phyloP scores from a whole-genome alignment of 2,888 invertebrate genomes.

The Cantharis rustica region DNA sequence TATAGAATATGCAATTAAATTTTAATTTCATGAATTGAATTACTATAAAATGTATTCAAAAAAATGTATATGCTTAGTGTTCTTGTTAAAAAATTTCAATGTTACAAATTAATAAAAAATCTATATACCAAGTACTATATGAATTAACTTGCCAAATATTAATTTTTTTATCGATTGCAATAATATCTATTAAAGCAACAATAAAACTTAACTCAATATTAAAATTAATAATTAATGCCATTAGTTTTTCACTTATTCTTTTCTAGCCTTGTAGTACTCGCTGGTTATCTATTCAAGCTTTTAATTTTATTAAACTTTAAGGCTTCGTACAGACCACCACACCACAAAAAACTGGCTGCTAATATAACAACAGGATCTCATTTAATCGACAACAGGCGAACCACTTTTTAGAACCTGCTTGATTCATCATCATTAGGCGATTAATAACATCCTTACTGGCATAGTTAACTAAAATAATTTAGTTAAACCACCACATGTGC shows the following conservation, averaged over 20 bases:
- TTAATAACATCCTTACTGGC: too few species aligned
- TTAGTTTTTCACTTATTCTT: not conserved
- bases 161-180: not conserved
- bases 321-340: too few species aligned
- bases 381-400: too few species aligned
- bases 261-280: not conserved
- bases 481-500: too few species aligned
- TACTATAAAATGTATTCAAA: not conserved
- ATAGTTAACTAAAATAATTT: too few species aligned
- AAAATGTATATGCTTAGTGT: not conserved
- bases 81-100: not conserved
- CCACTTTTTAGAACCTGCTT: too few species aligned
- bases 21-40: not conserved
- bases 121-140: not conserved
- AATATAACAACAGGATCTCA: too few species aligned
- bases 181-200: not conserved
- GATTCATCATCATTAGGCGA: too few species aligned
- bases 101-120: not conserved
- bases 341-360: too few species aligned
- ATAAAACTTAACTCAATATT: not conserved
- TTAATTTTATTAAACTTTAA: too few species aligned
- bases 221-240: too few species aligned
- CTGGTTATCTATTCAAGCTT: not conserved
- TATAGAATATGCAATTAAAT: slow-evolving; percentile 20
- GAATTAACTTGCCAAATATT: not conserved